phyloP scores from a whole-genome alignment of 2,797 vertebrate genomes.

The Leucoraja ocellata region DNA sequence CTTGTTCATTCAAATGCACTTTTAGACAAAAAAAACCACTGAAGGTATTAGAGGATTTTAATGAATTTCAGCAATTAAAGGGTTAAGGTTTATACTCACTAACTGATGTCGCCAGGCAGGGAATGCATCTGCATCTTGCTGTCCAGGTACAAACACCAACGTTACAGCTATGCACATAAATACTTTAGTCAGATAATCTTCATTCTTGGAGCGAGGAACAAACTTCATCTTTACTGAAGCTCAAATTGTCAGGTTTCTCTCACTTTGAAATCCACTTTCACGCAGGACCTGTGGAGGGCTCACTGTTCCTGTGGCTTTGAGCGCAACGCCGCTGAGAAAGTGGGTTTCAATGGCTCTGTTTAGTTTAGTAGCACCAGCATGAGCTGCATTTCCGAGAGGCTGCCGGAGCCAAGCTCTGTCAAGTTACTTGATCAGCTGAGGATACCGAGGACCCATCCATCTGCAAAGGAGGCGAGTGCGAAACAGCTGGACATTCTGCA shows the following conservation, averaged over 20 bases:
- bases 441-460: background rate
- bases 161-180: background rate
- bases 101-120: background rate
- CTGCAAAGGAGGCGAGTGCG: background rate
- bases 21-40: background rate
- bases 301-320: background rate
- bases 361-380: constrained; percentile 3
- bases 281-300: background rate
- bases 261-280: too few relatives aligned
- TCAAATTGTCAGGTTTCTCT: background rate
- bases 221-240: background rate
- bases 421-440: background rate
- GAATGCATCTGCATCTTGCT: background rate
- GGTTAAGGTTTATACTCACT: constrained; percentile 27
- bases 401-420: background rate
- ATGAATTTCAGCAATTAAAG: background rate
- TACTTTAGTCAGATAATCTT: background rate
- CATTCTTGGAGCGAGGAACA: background rate
- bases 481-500: background rate
- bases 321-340: background rate
- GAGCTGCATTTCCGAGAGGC: background rate
- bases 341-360: background rate
- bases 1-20: background rate
- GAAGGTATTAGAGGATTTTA: background rate
- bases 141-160: background rate